Evolutionary conservation across 1,140 invertebrate species (phyloP), one percentile per base, ranked within the genome.

Genomic region (Danaus plexippus): DNA sequence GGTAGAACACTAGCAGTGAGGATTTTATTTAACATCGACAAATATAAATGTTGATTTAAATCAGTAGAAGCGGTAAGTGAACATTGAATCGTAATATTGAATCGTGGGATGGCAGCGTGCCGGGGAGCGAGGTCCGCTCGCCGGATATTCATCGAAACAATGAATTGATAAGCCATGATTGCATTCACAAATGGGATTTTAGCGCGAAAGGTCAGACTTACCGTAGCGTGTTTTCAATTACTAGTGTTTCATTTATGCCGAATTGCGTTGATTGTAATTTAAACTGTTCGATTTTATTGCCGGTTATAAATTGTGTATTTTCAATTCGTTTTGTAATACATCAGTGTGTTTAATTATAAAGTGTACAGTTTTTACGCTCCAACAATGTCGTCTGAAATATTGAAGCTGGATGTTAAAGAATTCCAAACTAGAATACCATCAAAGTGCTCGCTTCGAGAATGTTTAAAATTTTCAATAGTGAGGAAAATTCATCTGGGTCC

Each of bases 41-140:
- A 32, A 32, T 32, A 32, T 32, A 32, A 32, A 32, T 32, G 22
- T 59, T 63, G 66, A 72, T 73, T 71, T 64, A 73, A 67, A 68
- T 73, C 69, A 64, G 64, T 61, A 67, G 67, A 68, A 72, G 62
- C 67, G 71, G 64, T 64, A 63, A 59, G 63, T 63, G 47, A 71
- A 64, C 55, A 58, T 61, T 74, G 71, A 73, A 77, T 77, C 71
- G 67, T 59, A 73, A 76, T 73, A 79, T 76, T 77, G 70, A 74
- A 77, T 73, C 63, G 67, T 64, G 56, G 67, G 63, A 66, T 63
- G 67, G 63, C 52, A 47, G 60, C 59, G 63, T 56, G 57, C 64
- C 63, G 65, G 61, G 62, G 59, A 45, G 57, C 58, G 50, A 54
- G 49, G 49, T 46, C 47, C 48, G 52, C 43, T 54, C 42, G 41